These are phyloP conservation scores for Crotophaga sulcirostris DNA, from an alignment of 2,113 vertebrate genomes.

Conservation along the genomic window DNA sequence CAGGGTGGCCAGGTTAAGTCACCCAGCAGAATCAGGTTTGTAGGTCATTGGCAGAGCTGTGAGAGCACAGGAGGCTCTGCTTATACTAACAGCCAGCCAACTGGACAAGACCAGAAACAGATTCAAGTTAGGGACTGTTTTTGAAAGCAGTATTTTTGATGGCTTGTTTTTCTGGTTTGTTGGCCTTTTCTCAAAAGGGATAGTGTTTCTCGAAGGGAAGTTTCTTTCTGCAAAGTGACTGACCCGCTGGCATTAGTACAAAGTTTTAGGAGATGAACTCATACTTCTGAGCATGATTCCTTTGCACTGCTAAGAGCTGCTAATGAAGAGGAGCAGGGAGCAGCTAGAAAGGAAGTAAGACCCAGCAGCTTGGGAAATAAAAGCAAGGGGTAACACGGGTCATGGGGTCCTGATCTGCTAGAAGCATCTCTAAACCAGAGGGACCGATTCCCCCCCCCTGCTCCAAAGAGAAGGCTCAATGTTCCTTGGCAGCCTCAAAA, in stretches of 20 bases:
- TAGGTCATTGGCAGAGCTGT: background rate
- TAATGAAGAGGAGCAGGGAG: slow-evolving; percentile 51
- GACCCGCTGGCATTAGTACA: slow-evolving; percentile 50
- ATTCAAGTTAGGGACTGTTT: background rate
- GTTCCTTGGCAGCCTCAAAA: background rate
- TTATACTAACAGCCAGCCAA: background rate
- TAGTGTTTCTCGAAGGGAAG: slow-evolving; percentile 66
- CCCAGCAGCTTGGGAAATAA: background rate
- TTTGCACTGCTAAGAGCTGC: slow-evolving; percentile 38
- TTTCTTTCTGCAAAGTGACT: slow-evolving; percentile 56
- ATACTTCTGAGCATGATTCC: slow-evolving; percentile 21
- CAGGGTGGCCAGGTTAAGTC: background rate
- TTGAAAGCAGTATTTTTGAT: slow-evolving; percentile 42
- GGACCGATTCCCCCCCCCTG: background rate
- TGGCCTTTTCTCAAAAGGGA: slow-evolving; percentile 65
- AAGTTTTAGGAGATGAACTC: slow-evolving; percentile 71
- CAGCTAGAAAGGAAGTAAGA: background rate
- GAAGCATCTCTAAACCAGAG: background rate
- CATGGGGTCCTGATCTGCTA: background rate
- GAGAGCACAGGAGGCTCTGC: background rate
- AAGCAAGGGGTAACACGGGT: background rate
- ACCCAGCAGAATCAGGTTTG: background rate
- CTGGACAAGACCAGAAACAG: background rate
- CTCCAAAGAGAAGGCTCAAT: background rate
- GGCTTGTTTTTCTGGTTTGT: slow-evolving; percentile 61